Percentiles rank a stretch among this genome's conserved stretches.
phyloP scores from a whole-genome alignment of 2,888 invertebrate species.

The Conops quadrifasciatus region DNA sequence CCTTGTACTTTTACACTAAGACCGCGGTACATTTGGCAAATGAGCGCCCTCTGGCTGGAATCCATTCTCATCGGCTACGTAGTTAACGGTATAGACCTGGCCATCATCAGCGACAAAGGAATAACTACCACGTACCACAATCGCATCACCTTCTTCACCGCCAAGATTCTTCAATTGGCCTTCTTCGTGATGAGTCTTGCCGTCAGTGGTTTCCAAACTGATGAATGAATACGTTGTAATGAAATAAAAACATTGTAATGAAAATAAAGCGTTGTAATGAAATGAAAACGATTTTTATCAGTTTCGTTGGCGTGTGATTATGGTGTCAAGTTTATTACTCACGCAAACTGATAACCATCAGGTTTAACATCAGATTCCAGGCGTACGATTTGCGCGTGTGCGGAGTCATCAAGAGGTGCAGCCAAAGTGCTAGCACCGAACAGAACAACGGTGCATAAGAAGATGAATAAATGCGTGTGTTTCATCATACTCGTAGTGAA shows the following conservation, averaged over 20 bases:
- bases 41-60: conserved; percentile 54
- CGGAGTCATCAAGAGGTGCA: conserved; percentile 52
- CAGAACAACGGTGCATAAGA: conserved; percentile 54
- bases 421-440: conserved; percentile 51
- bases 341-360: conserved; percentile 71
- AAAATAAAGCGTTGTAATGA: background rate
- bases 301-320: background rate
- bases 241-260: conserved; percentile 8
- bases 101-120: conserved; percentile 58
- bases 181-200: conserved; percentile 70
- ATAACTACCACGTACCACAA: conserved; percentile 48
- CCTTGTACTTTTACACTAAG: background rate
- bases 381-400: conserved; percentile 53
- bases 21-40: conserved; percentile 20
- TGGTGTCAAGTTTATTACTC: conserved; percentile 49
- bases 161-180: conserved; percentile 45
- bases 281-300: no score
- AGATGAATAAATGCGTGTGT: conserved; percentile 45
- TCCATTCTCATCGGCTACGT: conserved; percentile 56
- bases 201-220: conserved; percentile 73
- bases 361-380: conserved; percentile 68
- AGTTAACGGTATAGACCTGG: conserved; percentile 66
- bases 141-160: conserved; percentile 45
- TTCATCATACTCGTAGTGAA: conserved; percentile 55
- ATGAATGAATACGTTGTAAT: background rate